A percentile compares a stretch with the other conserved stretches of the same genome.
Conservation (phyloP, 2,113 vertebrate species). For the Strix aluco region DNA sequence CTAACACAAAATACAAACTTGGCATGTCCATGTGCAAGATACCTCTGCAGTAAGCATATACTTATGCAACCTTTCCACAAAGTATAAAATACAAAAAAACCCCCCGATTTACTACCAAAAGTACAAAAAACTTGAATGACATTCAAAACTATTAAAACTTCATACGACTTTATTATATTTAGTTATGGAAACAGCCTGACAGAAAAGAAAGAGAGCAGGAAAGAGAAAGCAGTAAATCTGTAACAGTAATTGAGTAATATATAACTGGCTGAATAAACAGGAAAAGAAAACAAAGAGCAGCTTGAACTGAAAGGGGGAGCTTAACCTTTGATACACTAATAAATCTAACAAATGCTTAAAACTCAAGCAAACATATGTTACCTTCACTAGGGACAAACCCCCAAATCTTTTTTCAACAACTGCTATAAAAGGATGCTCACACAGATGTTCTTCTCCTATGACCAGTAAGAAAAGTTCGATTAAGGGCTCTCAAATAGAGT, state of each 20-base stretch:
- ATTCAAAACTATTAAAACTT: not conserved
- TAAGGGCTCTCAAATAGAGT: not conserved
- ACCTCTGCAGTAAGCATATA: not conserved
- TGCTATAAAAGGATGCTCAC: not conserved
- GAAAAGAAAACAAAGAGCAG: constrained; percentile 62
- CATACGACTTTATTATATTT: not conserved
- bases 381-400: not conserved
- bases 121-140: not conserved
- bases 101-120: not conserved
- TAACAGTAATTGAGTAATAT: constrained; percentile 64
- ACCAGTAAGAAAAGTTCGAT: not conserved
- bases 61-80: not conserved
- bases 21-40: not conserved
- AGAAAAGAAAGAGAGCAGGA: not conserved
- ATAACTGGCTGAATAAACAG: constrained; percentile 65
- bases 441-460: not conserved
- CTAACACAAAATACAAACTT: not conserved
- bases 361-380: not conserved
- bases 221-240: constrained; percentile 57
- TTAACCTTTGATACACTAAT: constrained; percentile 67
- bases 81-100: not conserved
- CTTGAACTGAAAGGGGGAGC: constrained; percentile 47
- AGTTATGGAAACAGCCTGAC: not conserved
- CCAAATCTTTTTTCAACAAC: constrained; percentile 10
- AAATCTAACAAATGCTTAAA: constrained; percentile 51